phyloP scores from a whole-genome alignment of 2,888 invertebrate genomes.

The Standfussiana lucernea region DNA sequence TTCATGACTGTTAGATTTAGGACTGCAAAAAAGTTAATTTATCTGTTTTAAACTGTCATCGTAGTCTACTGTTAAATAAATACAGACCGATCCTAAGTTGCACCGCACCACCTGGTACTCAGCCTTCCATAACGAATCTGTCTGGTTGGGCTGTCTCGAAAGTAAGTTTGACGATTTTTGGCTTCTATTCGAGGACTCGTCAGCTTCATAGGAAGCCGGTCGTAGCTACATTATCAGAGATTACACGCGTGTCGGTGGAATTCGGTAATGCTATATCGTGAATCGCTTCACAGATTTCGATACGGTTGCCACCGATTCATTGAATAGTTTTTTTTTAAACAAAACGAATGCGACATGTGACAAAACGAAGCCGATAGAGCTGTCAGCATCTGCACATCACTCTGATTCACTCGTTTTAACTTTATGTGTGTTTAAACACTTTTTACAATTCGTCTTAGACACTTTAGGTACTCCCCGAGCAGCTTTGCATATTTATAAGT shows the following conservation, averaged over 20 bases:
- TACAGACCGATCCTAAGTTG: neutral
- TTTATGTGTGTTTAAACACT: slow-evolving; percentile 27
- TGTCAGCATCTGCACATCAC: slow-evolving; percentile 23
- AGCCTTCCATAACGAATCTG: slow-evolving; percentile 5
- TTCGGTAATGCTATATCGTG: slow-evolving; percentile 1
- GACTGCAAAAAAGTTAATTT: slow-evolving; percentile 2
- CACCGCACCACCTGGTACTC: neutral
- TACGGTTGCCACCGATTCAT: slow-evolving; percentile 9
- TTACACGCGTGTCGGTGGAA: neutral
- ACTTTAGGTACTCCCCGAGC: slow-evolving; percentile 1
- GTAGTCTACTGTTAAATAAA: slow-evolving; percentile 4
- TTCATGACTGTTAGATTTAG: neutral
- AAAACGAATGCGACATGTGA: slow-evolving; percentile 5
- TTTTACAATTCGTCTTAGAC: slow-evolving; percentile 21
- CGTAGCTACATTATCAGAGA: neutral
- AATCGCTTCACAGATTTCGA: slow-evolving; percentile 33
- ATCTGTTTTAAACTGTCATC: slow-evolving; percentile 15
- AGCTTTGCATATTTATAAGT: slow-evolving; percentile 44
- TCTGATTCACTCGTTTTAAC: slow-evolving; percentile 11
- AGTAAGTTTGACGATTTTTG: neutral
- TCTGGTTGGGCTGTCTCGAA: neutral
- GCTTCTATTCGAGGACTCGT: neutral
- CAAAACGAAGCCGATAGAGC: neutral
- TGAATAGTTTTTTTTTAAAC: slow-evolving; percentile 26
- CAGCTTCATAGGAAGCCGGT: neutral